These are phyloP conservation scores for Strix aluco DNA, from an alignment of 2,113 vertebrate species.

Conservation along the genomic window DNA sequence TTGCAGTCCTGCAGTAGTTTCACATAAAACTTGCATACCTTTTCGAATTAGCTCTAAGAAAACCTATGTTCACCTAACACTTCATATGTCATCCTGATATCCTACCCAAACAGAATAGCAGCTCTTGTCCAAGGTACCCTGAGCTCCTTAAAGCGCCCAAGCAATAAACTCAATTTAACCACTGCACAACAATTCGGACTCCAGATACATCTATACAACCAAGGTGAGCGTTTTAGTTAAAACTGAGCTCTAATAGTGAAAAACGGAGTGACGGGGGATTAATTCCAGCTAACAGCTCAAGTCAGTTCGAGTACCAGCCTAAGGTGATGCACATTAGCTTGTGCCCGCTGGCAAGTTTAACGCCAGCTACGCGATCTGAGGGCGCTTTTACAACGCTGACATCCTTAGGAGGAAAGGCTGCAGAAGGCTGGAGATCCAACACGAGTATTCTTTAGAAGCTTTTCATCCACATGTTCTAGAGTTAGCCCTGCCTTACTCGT, in stretches of 20 bases:
- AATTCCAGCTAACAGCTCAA: not conserved
- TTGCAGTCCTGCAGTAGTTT: not conserved
- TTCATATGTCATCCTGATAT: not conserved
- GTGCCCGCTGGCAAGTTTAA: not conserved
- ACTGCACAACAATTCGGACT: not conserved
- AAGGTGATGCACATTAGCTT: not conserved
- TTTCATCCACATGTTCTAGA: not conserved
- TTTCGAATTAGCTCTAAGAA: not conserved
- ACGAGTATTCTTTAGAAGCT: not conserved
- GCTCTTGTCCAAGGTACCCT: conserved; percentile 56
- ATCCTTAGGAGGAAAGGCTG: not conserved
- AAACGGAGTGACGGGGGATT: rapidly evolving
- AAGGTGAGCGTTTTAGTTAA: not conserved
- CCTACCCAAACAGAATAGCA: not conserved
- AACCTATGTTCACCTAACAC: not conserved
- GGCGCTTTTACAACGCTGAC: not conserved
- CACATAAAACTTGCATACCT: not conserved
- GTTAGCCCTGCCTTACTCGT: not conserved
- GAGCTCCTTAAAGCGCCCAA: not conserved
- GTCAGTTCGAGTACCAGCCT: not conserved
- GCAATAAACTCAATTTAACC: not conserved
- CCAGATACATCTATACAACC: too few relatives aligned
- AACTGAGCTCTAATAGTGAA: not conserved
- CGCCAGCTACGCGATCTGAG: not conserved
- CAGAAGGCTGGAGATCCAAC: not conserved